Evolutionary conservation across 2,113 vertebrate genomes (phyloP).

Genomic region (Nanorana parkeri): DNA sequence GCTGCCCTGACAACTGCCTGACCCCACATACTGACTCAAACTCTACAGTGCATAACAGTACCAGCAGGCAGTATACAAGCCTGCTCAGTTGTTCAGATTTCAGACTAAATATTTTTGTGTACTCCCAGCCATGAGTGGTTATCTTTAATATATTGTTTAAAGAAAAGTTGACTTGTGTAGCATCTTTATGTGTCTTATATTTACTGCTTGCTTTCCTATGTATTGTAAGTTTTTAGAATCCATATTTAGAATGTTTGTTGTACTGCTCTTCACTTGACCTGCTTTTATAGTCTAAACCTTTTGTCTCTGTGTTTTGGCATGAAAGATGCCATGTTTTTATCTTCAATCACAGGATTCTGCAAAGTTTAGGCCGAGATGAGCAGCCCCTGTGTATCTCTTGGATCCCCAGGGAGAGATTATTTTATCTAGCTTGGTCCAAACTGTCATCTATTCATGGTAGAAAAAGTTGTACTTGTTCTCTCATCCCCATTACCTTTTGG

Average conservation of each 20-base stretch:
- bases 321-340: constrained; percentile 6
- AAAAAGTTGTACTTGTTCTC: constrained; percentile 20
- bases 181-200: too few relatives aligned
- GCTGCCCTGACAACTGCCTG: too few relatives aligned
- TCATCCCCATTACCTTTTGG: constrained; percentile 43
- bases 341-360: background rate
- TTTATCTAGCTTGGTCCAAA: constrained; percentile 22
- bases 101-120: too few relatives aligned
- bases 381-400: constrained; percentile 9
- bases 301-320: background rate
- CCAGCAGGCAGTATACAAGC: too few relatives aligned
- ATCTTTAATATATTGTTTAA: too few relatives aligned
- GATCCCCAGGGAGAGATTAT: constrained; percentile 29
- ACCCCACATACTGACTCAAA: too few relatives aligned
- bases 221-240: background rate
- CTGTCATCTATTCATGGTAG: constrained; percentile 20
- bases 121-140: too few relatives aligned
- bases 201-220: background rate
- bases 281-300: background rate
- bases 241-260: background rate
- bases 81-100: too few relatives aligned
- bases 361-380: background rate
- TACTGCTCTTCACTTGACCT: background rate
- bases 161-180: too few relatives aligned
- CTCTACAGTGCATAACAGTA: too few relatives aligned